Base-by-base conservation (phyloP, 2,797 vertebrate species). In the Linurgus olivaceus region DNA sequence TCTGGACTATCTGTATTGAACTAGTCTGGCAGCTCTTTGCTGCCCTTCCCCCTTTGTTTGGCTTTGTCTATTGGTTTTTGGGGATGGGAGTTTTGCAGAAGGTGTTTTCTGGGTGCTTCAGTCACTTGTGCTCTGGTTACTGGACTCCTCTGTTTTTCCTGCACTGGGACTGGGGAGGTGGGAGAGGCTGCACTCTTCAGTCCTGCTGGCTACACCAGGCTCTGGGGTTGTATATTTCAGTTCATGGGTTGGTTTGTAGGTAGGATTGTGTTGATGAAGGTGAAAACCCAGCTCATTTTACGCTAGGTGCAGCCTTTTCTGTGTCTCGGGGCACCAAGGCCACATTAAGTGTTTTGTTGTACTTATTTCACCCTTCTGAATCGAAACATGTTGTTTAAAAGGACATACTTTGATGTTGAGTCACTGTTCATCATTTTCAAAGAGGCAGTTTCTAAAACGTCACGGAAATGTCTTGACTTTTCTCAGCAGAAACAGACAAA, bases 271-370 rank as follows among this genome's bases (percentile, higher is more conserved):
- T 42, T 59, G 54, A 33, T 15, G 40, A 51, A 55, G 63, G 78
- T 31, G 48, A 67, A 72, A 86, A 40, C 51, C 29, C 13, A 18
- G 52, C 11, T 73, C 51, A 4, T 19, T 52, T 58, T 37, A 38
- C 9, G 1, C 15, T 17, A 7, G 6, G 2, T n/a, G 10, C 2
- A 1, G 15, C 21, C 29, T 40, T 48, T 63, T 68, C 28, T 23
- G 21, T 79, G 44, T 57, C 13, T 61, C 28, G 29, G 29, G 16
- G 25, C 55, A 7, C 51, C 31, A 19, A 40, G 75, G 68, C 52
- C 25, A 1, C 0, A 0, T 37, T 7, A 57, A 75, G 29, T 33
- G 33, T 77, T 88, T 7, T n/a, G 13, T 23, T 55, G 45, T 45
- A 13, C 19, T 50, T 61, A 47, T 28, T 84, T 86, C 54, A 78